These are phyloP conservation scores for Andrena minutula DNA, from an alignment of 2,888 invertebrate genomes.

Conservation along the genomic window DNA sequence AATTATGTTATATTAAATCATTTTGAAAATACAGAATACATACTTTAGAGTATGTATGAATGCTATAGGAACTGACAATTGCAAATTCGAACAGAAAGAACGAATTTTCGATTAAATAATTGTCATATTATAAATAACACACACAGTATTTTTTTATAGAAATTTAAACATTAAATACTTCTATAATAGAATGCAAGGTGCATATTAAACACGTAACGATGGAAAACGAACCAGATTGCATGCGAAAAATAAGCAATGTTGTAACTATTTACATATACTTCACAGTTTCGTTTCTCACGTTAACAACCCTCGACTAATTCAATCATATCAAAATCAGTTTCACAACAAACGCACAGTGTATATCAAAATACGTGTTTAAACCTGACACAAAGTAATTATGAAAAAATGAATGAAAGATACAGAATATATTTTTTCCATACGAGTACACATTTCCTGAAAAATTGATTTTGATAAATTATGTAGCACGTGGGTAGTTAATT, in stretches of 20 bases:
- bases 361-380: too few relatives aligned
- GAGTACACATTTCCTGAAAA: neutral
- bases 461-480: neutral
- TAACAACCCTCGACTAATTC: too few relatives aligned
- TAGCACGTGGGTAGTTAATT: neutral
- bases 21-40: neutral
- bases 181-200: neutral
- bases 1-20: neutral
- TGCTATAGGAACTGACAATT: neutral
- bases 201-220: neutral
- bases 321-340: too few relatives aligned
- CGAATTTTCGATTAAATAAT: neutral
- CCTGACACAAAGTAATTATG: too few relatives aligned
- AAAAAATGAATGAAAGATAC: too few relatives aligned
- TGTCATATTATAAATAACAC: neutral
- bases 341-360: too few relatives aligned
- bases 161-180: neutral
- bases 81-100: neutral
- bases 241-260: neutral
- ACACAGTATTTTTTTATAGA: neutral
- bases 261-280: too few relatives aligned
- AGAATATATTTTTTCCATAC: too few relatives aligned
- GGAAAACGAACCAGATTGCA: neutral
- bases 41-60: neutral
- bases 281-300: too few relatives aligned